phyloP scores from a whole-genome alignment of 2,113 vertebrate species.

The Tyrannus savana region DNA sequence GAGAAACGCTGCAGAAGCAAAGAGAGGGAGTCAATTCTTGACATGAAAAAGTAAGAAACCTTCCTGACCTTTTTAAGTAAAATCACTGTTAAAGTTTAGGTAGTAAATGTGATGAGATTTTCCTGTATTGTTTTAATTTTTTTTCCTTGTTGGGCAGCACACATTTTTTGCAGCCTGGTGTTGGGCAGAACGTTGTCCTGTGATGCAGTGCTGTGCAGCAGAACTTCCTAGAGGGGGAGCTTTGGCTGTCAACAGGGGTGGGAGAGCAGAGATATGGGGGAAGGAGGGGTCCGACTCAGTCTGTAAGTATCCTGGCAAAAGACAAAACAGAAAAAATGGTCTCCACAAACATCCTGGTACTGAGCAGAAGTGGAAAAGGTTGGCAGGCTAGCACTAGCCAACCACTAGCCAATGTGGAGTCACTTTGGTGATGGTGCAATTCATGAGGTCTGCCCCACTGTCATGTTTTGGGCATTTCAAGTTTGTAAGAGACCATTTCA shows the following conservation, averaged over 20 bases:
- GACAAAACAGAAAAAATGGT: not conserved
- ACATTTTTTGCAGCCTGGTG: not conserved
- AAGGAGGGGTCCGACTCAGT: not conserved
- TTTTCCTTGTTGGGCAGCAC: accelerated
- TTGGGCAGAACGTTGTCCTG: not conserved
- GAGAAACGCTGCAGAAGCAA: not conserved
- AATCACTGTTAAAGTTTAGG: not conserved
- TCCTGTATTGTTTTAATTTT: not conserved
- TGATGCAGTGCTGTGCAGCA: accelerated
- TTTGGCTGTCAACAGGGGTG: too few species aligned
- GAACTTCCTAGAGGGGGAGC: not conserved
- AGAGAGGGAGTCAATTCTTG: not conserved
- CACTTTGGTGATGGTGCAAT: accelerated
- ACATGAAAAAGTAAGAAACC: not conserved
- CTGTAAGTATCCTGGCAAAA: not conserved
- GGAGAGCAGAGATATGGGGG: too few species aligned
- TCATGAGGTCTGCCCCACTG: not conserved
- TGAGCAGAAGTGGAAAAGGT: not conserved
- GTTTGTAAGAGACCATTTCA: not conserved
- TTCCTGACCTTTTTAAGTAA: not conserved
- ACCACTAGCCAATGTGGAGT: accelerated
- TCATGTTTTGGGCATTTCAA: accelerated
- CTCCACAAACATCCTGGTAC: accelerated
- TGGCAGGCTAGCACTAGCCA: not conserved
- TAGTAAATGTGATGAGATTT: not conserved